Base-by-base conservation (phyloP, 2,888 invertebrate genomes). In the Magallana nippona region DNA sequence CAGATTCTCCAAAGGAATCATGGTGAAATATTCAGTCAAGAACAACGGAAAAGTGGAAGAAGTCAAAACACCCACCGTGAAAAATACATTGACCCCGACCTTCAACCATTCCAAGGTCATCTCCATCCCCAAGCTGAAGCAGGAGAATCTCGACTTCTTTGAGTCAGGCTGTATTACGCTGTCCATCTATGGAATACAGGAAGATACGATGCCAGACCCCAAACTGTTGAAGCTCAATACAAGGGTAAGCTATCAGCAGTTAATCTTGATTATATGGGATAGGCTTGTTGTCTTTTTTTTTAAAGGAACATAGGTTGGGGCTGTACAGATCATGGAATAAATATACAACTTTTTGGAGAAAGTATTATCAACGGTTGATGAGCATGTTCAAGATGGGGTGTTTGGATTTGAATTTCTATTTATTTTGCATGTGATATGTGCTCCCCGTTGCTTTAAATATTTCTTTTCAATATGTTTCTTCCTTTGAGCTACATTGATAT, bases 111-210 rank as follows among this genome's bases (percentile, higher is more conserved):
- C 91, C 55, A 91, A 92, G 86, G 87, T 93, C 55, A 89, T 93
- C 81, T 86, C 91, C 44, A 92, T 94, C 81, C 84, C 88, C 27
- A 89, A 88, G 44, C 88, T 94, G 22, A 91, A 89, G 13, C 89
- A 92, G 84, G 93, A 94, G n/a, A 94, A 94, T 88, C 89, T 94
- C 55, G 92, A 93, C 22, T 94, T 93, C 88, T 94, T 94, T 86
- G 93, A 93, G 79, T 87, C 87, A 27, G 93, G 93, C 27, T 93
- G 92, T 88, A 92, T 94, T 79, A 94, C 94, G 15, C 94, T 94
- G 87, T 86, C 91, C 80, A 89, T 94, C 3, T 94, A 93, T 86
- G 94, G 93, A 0, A 89, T 90, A n/a, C 94, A 94, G 85, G 94
- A 94, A 79, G 94, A 94, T 82, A 86, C 89, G 0, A 83, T 87